These are phyloP conservation scores for Rotaria socialis DNA, from an alignment of 2,888 invertebrate genomes.

Conservation along the genomic window DNA sequence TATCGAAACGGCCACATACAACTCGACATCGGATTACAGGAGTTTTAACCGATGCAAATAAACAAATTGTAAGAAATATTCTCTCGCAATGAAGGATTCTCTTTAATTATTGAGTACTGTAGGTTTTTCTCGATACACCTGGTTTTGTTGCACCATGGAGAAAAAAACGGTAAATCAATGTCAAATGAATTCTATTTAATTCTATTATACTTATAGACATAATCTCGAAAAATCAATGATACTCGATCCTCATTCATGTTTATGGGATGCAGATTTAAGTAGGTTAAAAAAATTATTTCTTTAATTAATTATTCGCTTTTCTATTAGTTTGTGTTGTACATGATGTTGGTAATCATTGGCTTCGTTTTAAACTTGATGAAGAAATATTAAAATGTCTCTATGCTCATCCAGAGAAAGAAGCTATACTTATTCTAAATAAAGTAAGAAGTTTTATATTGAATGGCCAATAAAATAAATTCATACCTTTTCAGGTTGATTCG, in stretches of 20 bases:
- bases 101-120: background rate
- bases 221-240: slow-evolving; percentile 46
- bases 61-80: slow-evolving; percentile 41
- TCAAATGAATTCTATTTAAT: too few relatives aligned
- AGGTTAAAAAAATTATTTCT: background rate
- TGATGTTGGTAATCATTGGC: slow-evolving; percentile 42
- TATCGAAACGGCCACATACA: slow-evolving; percentile 43
- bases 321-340: slow-evolving; percentile 41
- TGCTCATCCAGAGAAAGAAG: slow-evolving; percentile 47
- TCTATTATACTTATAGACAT: background rate
- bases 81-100: background rate
- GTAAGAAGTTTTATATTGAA: background rate
- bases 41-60: slow-evolving; percentile 45
- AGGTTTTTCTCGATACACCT: slow-evolving; percentile 42
- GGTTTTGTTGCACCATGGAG: slow-evolving; percentile 40
- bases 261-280: slow-evolving; percentile 46
- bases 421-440: slow-evolving; percentile 47
- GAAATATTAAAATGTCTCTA: slow-evolving; percentile 47
- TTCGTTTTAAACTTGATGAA: slow-evolving; percentile 40
- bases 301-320: background rate
- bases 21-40: slow-evolving; percentile 44
- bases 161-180: slow-evolving; percentile 39
- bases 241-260: slow-evolving; percentile 45
- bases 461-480: background rate
- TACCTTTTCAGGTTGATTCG: slow-evolving; percentile 30